These are phyloP conservation scores for Syngnathus acus DNA, from an alignment of 2,797 vertebrate species.

Conservation along the genomic window DNA sequence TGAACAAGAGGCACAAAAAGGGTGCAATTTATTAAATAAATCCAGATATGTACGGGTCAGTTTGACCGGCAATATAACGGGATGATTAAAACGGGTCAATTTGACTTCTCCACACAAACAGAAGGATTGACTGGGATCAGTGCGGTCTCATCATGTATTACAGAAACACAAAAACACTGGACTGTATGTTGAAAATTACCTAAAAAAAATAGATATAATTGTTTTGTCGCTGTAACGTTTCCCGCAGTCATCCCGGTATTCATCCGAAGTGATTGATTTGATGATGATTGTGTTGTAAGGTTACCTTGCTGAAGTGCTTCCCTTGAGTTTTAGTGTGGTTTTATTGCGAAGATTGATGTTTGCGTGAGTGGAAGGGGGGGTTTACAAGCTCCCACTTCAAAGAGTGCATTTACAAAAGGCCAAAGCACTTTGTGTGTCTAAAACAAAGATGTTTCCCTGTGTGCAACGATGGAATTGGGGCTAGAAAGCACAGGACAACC, in stretches of 20 bases:
- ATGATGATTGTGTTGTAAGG: not conserved
- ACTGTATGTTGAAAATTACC: not conserved
- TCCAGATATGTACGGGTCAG: not conserved
- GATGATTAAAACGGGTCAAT: not conserved
- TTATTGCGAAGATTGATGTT: not conserved
- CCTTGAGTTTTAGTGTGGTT: not conserved
- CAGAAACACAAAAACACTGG: not conserved
- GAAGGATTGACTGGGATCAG: not conserved
- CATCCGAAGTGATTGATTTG: not conserved
- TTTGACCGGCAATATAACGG: not conserved
- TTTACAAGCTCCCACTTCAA: not conserved
- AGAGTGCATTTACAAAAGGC: conserved; percentile 7
- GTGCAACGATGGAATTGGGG: conserved; percentile 24
- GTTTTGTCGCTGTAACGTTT: not conserved
- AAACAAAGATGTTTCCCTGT: conserved; percentile 2
- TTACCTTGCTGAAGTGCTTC: not conserved
- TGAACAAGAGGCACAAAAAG: not conserved
- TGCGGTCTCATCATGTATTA: not conserved
- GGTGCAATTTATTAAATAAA: not conserved
- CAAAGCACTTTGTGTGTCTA: conserved; percentile 25
- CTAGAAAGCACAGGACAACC: conserved; percentile 28
- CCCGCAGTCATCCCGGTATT: not conserved
- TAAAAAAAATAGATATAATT: not conserved
- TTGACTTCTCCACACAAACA: not conserved
- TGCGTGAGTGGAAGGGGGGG: not conserved